These are phyloP conservation scores for Pandion haliaetus DNA, from an alignment of 2,113 vertebrate species.

Conservation along the genomic window DNA sequence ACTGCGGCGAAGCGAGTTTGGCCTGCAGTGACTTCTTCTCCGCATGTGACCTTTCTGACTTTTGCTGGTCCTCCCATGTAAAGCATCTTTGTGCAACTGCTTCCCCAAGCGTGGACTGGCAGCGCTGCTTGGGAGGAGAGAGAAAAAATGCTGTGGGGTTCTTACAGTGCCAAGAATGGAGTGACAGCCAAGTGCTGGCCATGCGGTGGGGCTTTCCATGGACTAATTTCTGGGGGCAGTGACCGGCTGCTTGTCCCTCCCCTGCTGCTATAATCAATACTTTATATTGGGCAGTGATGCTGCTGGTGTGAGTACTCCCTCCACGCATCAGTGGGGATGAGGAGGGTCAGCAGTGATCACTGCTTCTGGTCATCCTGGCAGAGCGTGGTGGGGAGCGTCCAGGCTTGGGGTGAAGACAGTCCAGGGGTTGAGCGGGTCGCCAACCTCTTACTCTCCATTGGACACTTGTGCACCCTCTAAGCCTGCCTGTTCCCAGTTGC, in stretches of 20 bases:
- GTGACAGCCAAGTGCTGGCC: neutral
- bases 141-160: rapidly evolving
- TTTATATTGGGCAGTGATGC: neutral
- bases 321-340: neutral
- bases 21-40: neutral
- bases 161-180: neutral
- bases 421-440: neutral
- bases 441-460: neutral
- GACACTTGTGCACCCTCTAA: rapidly evolving
- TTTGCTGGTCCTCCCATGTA: neutral
- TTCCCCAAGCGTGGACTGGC: neutral
- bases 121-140: neutral
- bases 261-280: neutral
- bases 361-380: neutral
- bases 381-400: neutral
- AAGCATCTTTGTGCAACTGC: neutral
- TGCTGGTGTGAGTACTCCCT: neutral
- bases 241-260: neutral
- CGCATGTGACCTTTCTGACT: neutral
- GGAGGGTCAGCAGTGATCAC: neutral
- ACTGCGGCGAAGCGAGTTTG: neutral
- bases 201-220: neutral
- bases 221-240: neutral
- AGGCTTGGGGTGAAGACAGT: neutral
- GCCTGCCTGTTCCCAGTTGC: neutral